These are phyloP conservation scores for Rhea pennata DNA, from an alignment of 2,113 vertebrate species.

Conservation along the genomic window DNA sequence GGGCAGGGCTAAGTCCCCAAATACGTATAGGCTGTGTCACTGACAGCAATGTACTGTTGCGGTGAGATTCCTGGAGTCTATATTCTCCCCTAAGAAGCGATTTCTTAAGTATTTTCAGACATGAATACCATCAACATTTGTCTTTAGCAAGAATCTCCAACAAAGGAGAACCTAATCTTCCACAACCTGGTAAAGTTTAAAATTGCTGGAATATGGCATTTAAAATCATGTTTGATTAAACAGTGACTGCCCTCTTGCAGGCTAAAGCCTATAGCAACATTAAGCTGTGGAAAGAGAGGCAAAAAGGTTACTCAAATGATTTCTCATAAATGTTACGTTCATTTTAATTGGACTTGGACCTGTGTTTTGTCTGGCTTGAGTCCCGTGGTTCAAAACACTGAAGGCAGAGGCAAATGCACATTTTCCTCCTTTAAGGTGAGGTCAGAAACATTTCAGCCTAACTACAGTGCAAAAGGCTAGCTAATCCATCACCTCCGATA, in stretches of 20 bases:
- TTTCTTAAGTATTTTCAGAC: slow-evolving; percentile 49
- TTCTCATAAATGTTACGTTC: neutral
- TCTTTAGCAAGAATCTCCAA: neutral
- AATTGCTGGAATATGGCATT: neutral
- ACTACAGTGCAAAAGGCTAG: neutral
- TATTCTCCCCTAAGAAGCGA: slow-evolving; percentile 9
- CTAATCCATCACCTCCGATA: neutral
- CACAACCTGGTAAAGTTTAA: neutral
- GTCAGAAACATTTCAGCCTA: neutral
- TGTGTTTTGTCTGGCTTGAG: neutral
- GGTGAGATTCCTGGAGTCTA: slow-evolving; percentile 25
- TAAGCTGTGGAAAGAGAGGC: neutral
- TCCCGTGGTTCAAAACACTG: neutral
- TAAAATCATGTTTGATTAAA: neutral
- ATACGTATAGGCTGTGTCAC: slow-evolving; percentile 45
- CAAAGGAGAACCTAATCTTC: neutral
- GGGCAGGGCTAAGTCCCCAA: slow-evolving; percentile 43
- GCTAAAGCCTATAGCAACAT: neutral
- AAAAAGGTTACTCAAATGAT: neutral
- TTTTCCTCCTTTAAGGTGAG: neutral
- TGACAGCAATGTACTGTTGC: slow-evolving; percentile 53
- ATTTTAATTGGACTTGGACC: neutral
- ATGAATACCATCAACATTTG: slow-evolving; percentile 22
- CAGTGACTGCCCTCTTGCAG: neutral
- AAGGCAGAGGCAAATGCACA: neutral